Evolutionary conservation across 2,888 invertebrate genomes (phyloP).

Genomic region (Drosophila neutralis): DNA sequence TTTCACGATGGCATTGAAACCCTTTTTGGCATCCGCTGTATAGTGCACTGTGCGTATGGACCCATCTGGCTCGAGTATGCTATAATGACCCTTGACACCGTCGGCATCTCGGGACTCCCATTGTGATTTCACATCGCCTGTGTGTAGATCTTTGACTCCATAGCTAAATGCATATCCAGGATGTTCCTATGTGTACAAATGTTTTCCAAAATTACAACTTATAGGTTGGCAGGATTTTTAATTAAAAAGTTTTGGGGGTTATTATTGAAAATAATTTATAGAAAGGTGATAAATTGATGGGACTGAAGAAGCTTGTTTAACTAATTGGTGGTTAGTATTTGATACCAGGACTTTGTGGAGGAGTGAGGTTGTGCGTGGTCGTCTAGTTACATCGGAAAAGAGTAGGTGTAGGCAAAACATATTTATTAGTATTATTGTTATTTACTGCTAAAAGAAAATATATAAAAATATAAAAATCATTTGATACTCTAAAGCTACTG

Average conservation of each 20-base stretch:
- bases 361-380: not conserved
- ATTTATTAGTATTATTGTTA: not conserved
- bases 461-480: not conserved
- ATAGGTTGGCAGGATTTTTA: not conserved
- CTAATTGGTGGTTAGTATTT: not conserved
- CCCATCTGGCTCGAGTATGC: constrained; percentile 89
- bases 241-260: not conserved
- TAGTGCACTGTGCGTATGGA: constrained; percentile 86
- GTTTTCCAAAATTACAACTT: not conserved
- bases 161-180: constrained; percentile 87
- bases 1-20: constrained; percentile 87
- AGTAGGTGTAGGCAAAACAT: not conserved
- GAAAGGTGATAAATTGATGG: not conserved
- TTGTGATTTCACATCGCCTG: constrained; percentile 87
- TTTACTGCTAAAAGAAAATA: not conserved
- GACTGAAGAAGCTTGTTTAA: not conserved
- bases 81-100: constrained; percentile 87
- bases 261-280: too few species aligned
- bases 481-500: not conserved
- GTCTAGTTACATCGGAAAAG: too few species aligned
- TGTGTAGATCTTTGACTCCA: constrained; percentile 87
- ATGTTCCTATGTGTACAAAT: constrained; percentile 83
- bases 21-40: constrained; percentile 86
- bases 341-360: not conserved
- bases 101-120: constrained; percentile 87